These are phyloP conservation scores for Pterocles orientalis DNA, from an alignment of 2,113 vertebrate genomes.

Conservation along the genomic window DNA sequence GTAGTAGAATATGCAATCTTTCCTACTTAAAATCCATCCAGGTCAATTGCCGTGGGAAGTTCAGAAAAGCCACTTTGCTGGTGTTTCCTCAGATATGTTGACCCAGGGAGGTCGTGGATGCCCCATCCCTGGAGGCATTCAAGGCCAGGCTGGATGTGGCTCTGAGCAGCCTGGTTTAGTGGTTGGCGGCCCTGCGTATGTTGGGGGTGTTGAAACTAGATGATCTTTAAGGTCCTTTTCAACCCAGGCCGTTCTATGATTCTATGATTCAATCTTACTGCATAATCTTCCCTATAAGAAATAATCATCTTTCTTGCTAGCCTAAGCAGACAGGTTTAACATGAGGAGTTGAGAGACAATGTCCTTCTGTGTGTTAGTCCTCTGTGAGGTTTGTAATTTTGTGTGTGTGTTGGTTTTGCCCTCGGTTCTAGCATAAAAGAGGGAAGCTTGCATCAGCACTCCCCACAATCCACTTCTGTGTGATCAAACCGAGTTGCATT, in stretches of 20 bases:
- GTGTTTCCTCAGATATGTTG: not conserved
- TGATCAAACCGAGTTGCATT: not conserved
- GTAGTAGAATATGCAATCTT: not conserved
- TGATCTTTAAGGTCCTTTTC: no score
- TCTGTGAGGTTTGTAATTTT: not conserved
- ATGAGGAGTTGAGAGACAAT: not conserved
- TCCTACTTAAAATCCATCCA: not conserved
- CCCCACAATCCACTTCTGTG: fast-evolving
- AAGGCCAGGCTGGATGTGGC: no score
- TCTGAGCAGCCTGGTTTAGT: no score
- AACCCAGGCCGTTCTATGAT: no score
- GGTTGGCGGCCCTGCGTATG: no score
- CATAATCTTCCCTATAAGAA: not conserved
- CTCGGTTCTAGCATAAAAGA: not conserved
- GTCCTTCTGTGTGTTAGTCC: not conserved
- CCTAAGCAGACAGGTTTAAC: not conserved
- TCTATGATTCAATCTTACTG: not conserved
- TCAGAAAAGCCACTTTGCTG: not conserved
- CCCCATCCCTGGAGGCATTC: no score
- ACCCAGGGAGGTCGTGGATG: no score
- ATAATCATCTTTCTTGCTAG: not conserved
- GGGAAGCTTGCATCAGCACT: not conserved
- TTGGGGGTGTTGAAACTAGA: no score
- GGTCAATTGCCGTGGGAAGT: not conserved
- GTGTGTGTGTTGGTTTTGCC: not conserved